Conservation (phyloP, 2,797 vertebrate species). For the Pterois miles region DNA sequence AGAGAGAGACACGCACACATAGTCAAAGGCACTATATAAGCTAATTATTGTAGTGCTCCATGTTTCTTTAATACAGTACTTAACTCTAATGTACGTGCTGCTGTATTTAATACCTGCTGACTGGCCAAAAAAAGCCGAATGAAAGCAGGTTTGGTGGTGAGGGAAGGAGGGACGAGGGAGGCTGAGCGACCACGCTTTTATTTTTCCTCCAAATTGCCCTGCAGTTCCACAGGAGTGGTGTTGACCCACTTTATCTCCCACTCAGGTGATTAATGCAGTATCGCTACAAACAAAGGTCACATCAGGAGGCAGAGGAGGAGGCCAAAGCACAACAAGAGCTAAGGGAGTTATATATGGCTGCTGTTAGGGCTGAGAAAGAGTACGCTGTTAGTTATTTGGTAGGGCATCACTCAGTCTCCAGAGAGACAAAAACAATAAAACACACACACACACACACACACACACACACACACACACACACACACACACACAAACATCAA, state of each 20-base stretch:
- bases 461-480: not conserved
- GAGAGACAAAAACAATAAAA: slow-evolving; percentile 12
- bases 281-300: slow-evolving; percentile 78
- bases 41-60: slow-evolving; percentile 59
- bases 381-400: slow-evolving; percentile 54
- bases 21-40: slow-evolving; percentile 25
- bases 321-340: slow-evolving; percentile 55
- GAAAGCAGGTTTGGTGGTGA: slow-evolving; percentile 38
- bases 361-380: slow-evolving; percentile 48
- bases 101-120: slow-evolving; percentile 66
- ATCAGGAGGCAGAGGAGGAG: slow-evolving; percentile 54
- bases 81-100: slow-evolving; percentile 53
- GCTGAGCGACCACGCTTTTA: slow-evolving; percentile 12
- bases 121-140: slow-evolving; percentile 37
- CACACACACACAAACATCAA: not conserved
- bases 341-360: slow-evolving; percentile 49
- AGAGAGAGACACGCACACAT: slow-evolving; percentile 4
- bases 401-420: slow-evolving; percentile 50
- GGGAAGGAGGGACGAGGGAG: slow-evolving; percentile 10
- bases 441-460: not conserved
- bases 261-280: slow-evolving; percentile 82
- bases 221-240: slow-evolving; percentile 59
- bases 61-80: slow-evolving; percentile 66
- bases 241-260: slow-evolving; percentile 82
- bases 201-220: slow-evolving; percentile 50